A percentile compares a stretch with the other conserved stretches of the same genome.
Evolutionary conservation across 30 jellyfish, hydroid and myxozoan species (phyloP).

Genomic region (Hydra vulgaris): DNA sequence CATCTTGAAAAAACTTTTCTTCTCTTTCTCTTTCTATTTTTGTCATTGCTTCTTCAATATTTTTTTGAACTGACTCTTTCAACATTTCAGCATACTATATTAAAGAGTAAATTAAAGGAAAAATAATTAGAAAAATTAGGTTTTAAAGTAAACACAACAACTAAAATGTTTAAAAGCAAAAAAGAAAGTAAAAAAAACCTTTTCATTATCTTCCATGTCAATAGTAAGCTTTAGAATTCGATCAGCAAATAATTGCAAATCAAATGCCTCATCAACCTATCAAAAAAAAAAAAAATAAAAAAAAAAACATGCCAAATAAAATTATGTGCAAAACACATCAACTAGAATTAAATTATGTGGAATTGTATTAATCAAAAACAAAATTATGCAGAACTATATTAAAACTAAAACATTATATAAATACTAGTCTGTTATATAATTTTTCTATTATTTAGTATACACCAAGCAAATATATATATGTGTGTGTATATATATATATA

Average conservation of each 20-base stretch:
- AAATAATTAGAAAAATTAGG: neutral
- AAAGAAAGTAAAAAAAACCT: slow-evolving; percentile 17
- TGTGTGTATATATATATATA: no score
- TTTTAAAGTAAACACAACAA: no score
- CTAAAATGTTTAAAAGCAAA: no score
- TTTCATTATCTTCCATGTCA: slow-evolving; percentile 63
- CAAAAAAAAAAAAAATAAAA: neutral
- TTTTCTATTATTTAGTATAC: no score
- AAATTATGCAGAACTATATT: no score
- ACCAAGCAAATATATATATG: no score
- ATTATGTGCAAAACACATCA: no score
- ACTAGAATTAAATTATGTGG: no score
- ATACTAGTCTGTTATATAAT: no score
- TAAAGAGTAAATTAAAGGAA: neutral
- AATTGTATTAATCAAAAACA: no score
- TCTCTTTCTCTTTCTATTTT: slow-evolving; percentile 65
- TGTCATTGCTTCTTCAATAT: slow-evolving; percentile 74
- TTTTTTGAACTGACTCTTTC: slow-evolving; percentile 65
- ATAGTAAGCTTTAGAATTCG: slow-evolving; percentile 35
- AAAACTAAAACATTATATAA: no score
- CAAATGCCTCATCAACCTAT: slow-evolving; percentile 51
- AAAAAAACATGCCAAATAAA: neutral
- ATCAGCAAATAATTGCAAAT: slow-evolving; percentile 40
- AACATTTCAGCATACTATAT: slow-evolving; percentile 56
- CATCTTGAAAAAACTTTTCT: slow-evolving; percentile 82